Evolutionary conservation across 1,140 invertebrate species (phyloP).

Genomic region (Nasonia vitripennis): DNA sequence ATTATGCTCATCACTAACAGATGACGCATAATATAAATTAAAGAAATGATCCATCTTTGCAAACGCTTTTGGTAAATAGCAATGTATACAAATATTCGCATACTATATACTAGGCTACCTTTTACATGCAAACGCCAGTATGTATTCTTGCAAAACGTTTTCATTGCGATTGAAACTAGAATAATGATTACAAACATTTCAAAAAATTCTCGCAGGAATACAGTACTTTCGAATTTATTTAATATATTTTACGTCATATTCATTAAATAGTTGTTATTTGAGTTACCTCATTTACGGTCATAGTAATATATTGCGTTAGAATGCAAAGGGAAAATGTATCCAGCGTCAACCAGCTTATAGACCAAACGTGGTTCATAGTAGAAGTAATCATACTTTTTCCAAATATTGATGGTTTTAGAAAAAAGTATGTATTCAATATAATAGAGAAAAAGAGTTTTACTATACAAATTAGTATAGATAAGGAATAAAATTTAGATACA

Average conservation of each 20-base stretch:
- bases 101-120: no score
- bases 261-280: background rate
- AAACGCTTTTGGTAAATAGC: no score
- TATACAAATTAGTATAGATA: slow-evolving; percentile 12
- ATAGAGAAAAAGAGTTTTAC: slow-evolving; percentile 22
- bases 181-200: no score
- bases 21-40: background rate
- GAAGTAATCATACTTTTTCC: background rate
- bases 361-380: background rate
- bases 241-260: no score
- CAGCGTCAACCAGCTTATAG: slow-evolving; percentile 11
- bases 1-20: no score
- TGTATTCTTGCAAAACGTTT: no score
- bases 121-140: no score
- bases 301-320: slow-evolving; percentile 8
- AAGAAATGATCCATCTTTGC: background rate
- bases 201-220: no score
- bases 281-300: slow-evolving; percentile 28
- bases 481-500: slow-evolving; percentile 23
- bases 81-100: no score
- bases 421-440: slow-evolving; percentile 22
- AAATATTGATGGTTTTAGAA: slow-evolving; percentile 32
- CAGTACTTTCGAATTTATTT: no score
- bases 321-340: slow-evolving; percentile 8
- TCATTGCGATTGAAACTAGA: no score